These are phyloP conservation scores for Tychaedon coryphoeus DNA, from an alignment of 2,113 vertebrate species.

Conservation along the genomic window DNA sequence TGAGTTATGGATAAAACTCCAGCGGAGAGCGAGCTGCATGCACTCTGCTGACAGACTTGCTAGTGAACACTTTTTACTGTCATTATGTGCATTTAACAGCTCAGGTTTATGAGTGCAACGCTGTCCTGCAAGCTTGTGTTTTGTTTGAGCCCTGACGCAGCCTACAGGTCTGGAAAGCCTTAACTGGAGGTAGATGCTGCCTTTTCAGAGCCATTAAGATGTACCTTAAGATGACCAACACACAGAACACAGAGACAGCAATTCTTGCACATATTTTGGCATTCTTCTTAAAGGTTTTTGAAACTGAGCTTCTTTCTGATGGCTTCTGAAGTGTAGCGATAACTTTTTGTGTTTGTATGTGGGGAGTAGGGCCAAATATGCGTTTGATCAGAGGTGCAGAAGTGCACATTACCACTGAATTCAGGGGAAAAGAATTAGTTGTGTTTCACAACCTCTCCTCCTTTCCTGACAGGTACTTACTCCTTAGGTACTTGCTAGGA, in stretches of 20 bases:
- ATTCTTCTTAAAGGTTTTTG: not conserved
- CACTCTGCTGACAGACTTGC: not conserved
- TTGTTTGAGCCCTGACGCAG: not conserved
- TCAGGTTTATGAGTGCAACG: not conserved
- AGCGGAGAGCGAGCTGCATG: not conserved
- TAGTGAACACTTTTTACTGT: not conserved
- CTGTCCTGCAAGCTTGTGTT: not conserved
- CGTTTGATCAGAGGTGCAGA: not conserved
- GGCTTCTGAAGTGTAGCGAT: not conserved
- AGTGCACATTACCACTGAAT: not conserved
- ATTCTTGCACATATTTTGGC: not conserved
- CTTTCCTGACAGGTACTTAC: not conserved
- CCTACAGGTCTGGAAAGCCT: not conserved
- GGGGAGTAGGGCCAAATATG: not conserved
- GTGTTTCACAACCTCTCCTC: not conserved
- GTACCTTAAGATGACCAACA: not conserved
- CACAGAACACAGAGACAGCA: not conserved
- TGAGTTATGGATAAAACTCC: not conserved
- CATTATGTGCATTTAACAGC: not conserved
- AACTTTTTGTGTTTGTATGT: rapidly evolving
- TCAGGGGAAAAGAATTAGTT: not conserved
- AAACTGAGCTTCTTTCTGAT: not conserved
- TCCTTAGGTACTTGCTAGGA: not conserved
- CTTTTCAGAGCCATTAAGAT: not conserved
- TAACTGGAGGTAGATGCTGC: not conserved